These are phyloP conservation scores for Caenorhabditis latens DNA, from an alignment of 1,140 invertebrate species.

Conservation along the genomic window DNA sequence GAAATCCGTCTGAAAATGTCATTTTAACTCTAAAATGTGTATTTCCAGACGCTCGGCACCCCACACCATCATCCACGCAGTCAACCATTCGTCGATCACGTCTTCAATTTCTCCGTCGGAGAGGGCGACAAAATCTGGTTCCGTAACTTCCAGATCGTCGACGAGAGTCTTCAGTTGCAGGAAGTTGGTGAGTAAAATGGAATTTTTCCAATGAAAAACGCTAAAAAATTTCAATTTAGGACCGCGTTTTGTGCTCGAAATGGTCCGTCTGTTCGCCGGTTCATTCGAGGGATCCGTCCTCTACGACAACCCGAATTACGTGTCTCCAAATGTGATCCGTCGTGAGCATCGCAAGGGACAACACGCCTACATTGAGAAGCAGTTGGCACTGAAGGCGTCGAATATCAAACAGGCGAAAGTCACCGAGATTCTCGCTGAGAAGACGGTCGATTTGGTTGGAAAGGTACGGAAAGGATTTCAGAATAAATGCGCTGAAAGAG, in stretches of 20 bases:
- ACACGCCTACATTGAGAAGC: slow-evolving; percentile 36
- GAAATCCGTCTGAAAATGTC: neutral
- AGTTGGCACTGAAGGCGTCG: slow-evolving; percentile 39
- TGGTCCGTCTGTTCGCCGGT: slow-evolving; percentile 91
- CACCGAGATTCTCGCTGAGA: slow-evolving; percentile 22
- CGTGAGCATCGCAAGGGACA: slow-evolving; percentile 49
- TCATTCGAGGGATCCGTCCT: slow-evolving; percentile 92
- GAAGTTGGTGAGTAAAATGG: slow-evolving; percentile 85
- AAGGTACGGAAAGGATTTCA: neutral
- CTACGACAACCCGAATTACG: slow-evolving; percentile 93
- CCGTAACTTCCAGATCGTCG: slow-evolving; percentile 96
- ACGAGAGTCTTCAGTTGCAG: slow-evolving; percentile 91
- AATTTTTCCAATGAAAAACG: neutral
- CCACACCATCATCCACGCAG: slow-evolving; percentile 97
- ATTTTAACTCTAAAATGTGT: neutral
- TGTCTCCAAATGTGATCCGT: slow-evolving; percentile 84
- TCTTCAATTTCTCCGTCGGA: slow-evolving; percentile 91
- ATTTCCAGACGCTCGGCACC: slow-evolving; percentile 89
- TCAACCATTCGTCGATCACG: slow-evolving; percentile 98
- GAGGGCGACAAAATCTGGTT: slow-evolving; percentile 96
- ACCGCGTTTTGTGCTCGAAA: slow-evolving; percentile 94
- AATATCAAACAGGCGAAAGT: slow-evolving; percentile 38
- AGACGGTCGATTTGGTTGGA: slow-evolving; percentile 48
- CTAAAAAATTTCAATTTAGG: slow-evolving; percentile 79
- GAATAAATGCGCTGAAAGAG: neutral